A percentile compares a stretch with the other conserved stretches of the same genome.
phyloP scores from a whole-genome alignment of 2,797 vertebrate species.

The Coluber constrictor region DNA sequence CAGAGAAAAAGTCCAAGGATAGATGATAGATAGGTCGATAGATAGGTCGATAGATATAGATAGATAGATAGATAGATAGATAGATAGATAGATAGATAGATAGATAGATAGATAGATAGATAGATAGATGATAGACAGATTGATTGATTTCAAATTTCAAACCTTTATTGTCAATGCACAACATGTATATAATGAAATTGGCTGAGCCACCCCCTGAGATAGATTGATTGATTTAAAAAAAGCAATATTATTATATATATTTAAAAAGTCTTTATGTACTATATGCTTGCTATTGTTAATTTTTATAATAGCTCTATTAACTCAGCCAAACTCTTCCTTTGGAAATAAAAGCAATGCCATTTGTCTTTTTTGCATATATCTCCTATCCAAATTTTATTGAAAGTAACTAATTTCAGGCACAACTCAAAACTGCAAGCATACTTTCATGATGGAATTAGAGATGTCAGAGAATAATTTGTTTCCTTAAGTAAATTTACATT shows the following conservation, averaged over 20 bases:
- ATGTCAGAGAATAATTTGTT: background rate
- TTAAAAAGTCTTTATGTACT: background rate
- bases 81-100: too few species aligned
- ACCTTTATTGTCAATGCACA: too few species aligned
- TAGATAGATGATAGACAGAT: too few species aligned
- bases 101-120: too few species aligned
- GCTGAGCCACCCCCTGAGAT: too few species aligned
- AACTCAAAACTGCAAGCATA: background rate
- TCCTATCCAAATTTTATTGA: background rate
- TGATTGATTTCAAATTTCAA: too few species aligned
- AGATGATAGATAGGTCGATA: too few species aligned
- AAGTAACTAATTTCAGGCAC: background rate
- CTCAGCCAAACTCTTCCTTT: background rate
- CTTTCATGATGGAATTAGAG: background rate
- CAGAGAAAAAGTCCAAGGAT: background rate
- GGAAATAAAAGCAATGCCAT: background rate
- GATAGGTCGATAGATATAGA: too few species aligned
- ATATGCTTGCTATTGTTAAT: background rate
- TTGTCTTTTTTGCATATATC: background rate
- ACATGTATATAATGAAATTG: too few species aligned
- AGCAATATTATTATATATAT: background rate
- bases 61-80: too few species aligned
- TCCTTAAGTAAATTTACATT: background rate
- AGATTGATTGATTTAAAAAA: background rate
- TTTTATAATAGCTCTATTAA: background rate